Evolutionary conservation across 2,888 invertebrate genomes (phyloP).

Genomic region (Nyleta sp.): DNA sequence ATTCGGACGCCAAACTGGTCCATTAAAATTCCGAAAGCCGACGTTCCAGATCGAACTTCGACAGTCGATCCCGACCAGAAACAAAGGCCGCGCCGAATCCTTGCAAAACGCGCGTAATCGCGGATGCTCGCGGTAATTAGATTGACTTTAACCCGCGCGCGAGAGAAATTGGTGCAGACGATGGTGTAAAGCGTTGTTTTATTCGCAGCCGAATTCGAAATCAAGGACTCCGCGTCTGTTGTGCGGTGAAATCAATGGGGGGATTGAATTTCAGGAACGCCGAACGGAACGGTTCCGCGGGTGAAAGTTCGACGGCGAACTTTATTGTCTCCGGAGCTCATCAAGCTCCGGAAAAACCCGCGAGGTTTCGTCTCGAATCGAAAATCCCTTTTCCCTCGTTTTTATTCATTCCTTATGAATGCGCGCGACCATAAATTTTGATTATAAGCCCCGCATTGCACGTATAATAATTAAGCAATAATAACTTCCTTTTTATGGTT

Average conservation of each 20-base stretch:
- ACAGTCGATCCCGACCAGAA: background rate
- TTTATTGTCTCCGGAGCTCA: too few relatives aligned
- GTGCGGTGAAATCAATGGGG: constrained; percentile 39
- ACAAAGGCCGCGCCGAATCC: constrained; percentile 14
- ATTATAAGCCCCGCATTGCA: constrained; percentile 26
- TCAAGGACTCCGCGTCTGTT: constrained; percentile 56
- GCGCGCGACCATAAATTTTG: constrained; percentile 37
- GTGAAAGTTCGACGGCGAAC: too few relatives aligned
- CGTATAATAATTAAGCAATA: constrained; percentile 44
- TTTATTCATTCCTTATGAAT: constrained; percentile 1
- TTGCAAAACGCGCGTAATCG: constrained; percentile 50
- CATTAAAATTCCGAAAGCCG: too few relatives aligned
- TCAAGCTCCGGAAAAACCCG: too few relatives aligned
- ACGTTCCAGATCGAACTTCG: constrained; percentile 12
- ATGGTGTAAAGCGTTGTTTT: constrained; percentile 30
- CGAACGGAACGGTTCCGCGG: too few relatives aligned
- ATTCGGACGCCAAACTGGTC: too few relatives aligned
- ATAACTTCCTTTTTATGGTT: constrained; percentile 58
- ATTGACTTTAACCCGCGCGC: constrained; percentile 73
- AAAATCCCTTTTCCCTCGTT: background rate
- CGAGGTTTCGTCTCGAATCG: too few relatives aligned
- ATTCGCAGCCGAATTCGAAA: constrained; percentile 61
- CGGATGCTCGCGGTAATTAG: constrained; percentile 69
- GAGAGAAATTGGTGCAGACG: constrained; percentile 64
- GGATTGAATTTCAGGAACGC: too few relatives aligned